Evolutionary conservation across 1,140 invertebrate genomes (phyloP).

Genomic region (Magallana angulata): DNA sequence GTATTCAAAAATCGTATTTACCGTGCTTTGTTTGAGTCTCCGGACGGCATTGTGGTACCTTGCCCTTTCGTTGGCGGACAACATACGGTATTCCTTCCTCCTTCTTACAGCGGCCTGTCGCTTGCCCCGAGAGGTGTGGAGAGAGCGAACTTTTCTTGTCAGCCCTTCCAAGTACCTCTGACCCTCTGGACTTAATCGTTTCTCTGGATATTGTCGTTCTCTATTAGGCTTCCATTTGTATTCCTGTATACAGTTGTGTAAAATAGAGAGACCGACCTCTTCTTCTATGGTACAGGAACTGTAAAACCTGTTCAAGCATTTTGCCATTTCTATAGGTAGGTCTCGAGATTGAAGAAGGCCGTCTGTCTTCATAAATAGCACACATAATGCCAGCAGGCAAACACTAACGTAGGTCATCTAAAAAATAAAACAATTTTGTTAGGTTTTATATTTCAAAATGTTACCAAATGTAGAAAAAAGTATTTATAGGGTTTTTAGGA

Average conservation of each 20-base stretch:
- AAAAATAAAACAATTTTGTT: background rate
- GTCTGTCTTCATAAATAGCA: background rate
- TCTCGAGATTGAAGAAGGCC: conserved; percentile 25
- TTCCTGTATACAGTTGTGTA: conserved; percentile 40
- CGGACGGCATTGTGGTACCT: conserved; percentile 75
- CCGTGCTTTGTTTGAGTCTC: conserved; percentile 76
- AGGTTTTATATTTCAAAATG: too few species aligned
- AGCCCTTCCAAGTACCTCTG: background rate
- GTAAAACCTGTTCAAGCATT: conserved; percentile 41
- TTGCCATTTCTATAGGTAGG: conserved; percentile 34
- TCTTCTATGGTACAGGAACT: conserved; percentile 6
- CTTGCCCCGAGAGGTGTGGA: background rate
- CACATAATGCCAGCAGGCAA: background rate
- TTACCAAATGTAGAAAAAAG: too few species aligned
- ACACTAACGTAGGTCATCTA: background rate
- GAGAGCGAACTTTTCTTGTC: background rate
- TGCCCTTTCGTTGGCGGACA: conserved; percentile 74
- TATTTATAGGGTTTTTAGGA: too few species aligned
- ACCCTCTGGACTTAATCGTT: background rate
- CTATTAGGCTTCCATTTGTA: conserved; percentile 41
- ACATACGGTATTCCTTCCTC: conserved; percentile 77
- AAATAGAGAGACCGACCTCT: conserved; percentile 40
- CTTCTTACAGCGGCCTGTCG: background rate
- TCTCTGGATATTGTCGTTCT: conserved; percentile 35
- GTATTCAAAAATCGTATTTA: conserved; percentile 57